Evolutionary conservation across 2,888 invertebrate genomes (phyloP), one percentile per base, ranked within the genome.

Genomic region (Harpalus rubripes): DNA sequence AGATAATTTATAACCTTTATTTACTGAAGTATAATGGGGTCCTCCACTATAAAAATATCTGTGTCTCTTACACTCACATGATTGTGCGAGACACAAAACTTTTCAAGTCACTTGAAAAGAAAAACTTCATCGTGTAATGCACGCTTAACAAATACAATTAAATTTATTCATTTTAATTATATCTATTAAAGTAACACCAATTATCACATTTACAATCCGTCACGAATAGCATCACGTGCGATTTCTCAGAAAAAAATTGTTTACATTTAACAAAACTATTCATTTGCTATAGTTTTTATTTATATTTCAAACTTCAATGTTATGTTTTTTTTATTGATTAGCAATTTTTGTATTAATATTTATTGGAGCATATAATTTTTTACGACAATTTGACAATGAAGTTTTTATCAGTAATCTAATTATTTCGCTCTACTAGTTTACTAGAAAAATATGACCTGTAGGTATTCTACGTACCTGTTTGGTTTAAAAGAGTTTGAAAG

Each of bases 281-380:
- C 39, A 15, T 32, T 68, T 68, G 32, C 41, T 68, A 16, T 3
- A 32, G 32, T 68, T 68, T n/a, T 7, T 68, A 39, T 68, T 39
- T 68, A 68, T 26, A n/a, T 68, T 68, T 32, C 39, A 65, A 12
- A 65, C 39, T 26, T 26, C 26, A 10, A 61, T 65, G 18, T 15
- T 22, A 32, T 65, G 32, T 12, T 39, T 68, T 68, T 68, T 15
- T 32, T 32, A 68, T 68, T 39, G 68, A 39, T 68, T 68, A n/a
- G 68, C 32, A 68, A 68, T 68, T 68, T 63, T 26, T 22, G 26
- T 26, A 12, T 65, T 65, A 39, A 39, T 65, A 39, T 41, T 63
- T 68, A 68, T 68, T 68, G 32, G 68, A 68, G 39, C 68, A 26
- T 32, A 15, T 52, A 1, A 52, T 52, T 52, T 52, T 44, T 52